Evolutionary conservation across 2,113 vertebrate genomes (phyloP).

Genomic region (Leucoraja erinaceus): DNA sequence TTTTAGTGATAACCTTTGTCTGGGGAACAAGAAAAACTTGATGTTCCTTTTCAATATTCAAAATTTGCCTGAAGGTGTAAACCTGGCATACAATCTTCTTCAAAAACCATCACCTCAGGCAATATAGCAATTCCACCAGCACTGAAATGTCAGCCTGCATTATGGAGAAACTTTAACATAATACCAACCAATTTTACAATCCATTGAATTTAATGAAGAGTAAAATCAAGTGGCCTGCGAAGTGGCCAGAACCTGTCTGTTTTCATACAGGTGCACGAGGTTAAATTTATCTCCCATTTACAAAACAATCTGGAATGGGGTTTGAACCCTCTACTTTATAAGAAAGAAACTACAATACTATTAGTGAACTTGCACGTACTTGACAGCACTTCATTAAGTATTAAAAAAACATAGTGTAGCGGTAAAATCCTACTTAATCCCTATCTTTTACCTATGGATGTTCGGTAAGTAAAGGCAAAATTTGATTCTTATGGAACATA

Average conservation of each 20-base stretch:
- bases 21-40: too few species aligned
- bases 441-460: background rate
- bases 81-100: background rate
- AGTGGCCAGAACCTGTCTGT: background rate
- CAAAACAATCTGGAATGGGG: background rate
- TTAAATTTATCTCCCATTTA: background rate
- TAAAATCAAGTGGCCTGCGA: background rate
- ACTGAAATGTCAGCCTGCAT: background rate
- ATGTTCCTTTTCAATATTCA: too few species aligned
- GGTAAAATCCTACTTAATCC: background rate
- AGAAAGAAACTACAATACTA: background rate
- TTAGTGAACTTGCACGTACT: background rate
- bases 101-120: background rate
- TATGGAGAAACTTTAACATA: background rate
- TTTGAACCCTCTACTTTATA: background rate
- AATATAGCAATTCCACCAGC: background rate
- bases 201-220: background rate
- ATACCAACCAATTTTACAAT: background rate
- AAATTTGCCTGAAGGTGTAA: background rate
- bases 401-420: background rate
- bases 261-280: background rate
- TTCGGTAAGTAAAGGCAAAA: background rate
- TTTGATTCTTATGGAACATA: background rate
- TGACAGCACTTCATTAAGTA: background rate
- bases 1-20: too few species aligned